Evolutionary conservation across 2,888 invertebrate species (phyloP).

Genomic region (Trileptium ribeirensis): DNA sequence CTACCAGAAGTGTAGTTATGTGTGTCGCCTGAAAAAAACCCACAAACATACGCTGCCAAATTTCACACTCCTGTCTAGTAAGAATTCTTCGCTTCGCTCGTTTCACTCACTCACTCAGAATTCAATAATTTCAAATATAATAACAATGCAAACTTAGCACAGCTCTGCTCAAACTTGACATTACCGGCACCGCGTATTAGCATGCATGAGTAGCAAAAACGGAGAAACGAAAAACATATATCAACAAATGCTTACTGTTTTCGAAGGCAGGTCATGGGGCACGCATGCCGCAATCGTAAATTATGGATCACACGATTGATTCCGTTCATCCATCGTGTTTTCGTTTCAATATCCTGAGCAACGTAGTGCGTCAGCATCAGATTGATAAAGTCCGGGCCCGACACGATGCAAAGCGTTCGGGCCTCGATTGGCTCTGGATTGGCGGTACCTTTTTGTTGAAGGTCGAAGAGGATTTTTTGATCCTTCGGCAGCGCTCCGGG

Average conservation of each 20-base stretch:
- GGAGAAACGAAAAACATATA: constrained; percentile 16
- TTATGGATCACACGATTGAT: constrained; percentile 85
- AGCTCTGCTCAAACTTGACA: no score
- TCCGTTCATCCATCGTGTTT: constrained; percentile 72
- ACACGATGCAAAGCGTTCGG: constrained; percentile 89
- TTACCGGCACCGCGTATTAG: no score
- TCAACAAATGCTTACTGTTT: constrained; percentile 78
- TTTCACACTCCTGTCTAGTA: constrained; percentile 6
- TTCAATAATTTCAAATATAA: no score
- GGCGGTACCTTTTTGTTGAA: constrained; percentile 70
- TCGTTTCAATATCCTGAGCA: constrained; percentile 71
- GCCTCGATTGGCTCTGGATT: constrained; percentile 65
- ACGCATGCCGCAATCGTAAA: constrained; percentile 78
- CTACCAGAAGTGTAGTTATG: no score
- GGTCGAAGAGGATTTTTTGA: constrained; percentile 67
- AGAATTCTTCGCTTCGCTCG: no score
- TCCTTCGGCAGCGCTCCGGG: constrained; percentile 89
- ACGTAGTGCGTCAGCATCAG: constrained; percentile 95
- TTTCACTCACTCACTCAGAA: no score
- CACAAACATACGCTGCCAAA: constrained; percentile 4
- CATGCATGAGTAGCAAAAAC: no score
- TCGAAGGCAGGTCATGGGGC: constrained; percentile 85
- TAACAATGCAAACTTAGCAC: no score
- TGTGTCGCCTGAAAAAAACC: no score
- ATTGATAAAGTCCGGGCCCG: constrained; percentile 96